phyloP scores from a whole-genome alignment of 1,140 invertebrate genomes.

The Brachionus asplanchnoidis region DNA sequence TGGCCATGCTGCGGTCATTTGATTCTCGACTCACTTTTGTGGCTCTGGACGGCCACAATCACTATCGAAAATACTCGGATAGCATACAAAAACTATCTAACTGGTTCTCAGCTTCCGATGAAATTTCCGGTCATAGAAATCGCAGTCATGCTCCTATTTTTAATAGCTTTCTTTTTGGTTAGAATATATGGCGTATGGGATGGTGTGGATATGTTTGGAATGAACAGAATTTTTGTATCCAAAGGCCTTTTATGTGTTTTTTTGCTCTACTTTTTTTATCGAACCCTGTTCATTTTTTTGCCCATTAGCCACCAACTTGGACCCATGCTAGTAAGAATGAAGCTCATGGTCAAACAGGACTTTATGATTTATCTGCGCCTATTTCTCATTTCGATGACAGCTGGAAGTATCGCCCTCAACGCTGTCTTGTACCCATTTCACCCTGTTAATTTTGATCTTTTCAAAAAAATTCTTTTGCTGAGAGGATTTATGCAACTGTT shows the following conservation, averaged over 20 bases:
- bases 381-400: slow-evolving; percentile 56
- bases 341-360: slow-evolving; percentile 57
- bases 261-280: slow-evolving; percentile 57
- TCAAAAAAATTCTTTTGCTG: slow-evolving; percentile 51
- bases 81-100: slow-evolving; percentile 48
- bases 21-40: slow-evolving; percentile 51
- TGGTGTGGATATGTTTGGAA: slow-evolving; percentile 27
- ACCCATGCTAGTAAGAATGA: slow-evolving; percentile 56
- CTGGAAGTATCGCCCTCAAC: slow-evolving; percentile 57
- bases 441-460: slow-evolving; percentile 49
- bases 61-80: slow-evolving; percentile 48
- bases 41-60: slow-evolving; percentile 52
- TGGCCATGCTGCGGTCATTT: slow-evolving; percentile 57
- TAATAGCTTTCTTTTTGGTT: slow-evolving; percentile 47
- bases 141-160: slow-evolving; percentile 42
- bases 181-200: slow-evolving; percentile 47
- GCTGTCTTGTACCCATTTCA: slow-evolving; percentile 57
- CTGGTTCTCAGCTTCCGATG: slow-evolving; percentile 48
- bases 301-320: slow-evolving; percentile 58
- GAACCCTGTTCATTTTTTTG: slow-evolving; percentile 54
- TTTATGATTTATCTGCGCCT: slow-evolving; percentile 57
- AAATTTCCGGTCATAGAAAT: slow-evolving; percentile 44
- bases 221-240: slow-evolving; percentile 45
- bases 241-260: slow-evolving; percentile 49
- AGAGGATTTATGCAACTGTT: slow-evolving; percentile 57